phyloP scores from a whole-genome alignment of 2,113 vertebrate species.

The Indicator indicator region DNA sequence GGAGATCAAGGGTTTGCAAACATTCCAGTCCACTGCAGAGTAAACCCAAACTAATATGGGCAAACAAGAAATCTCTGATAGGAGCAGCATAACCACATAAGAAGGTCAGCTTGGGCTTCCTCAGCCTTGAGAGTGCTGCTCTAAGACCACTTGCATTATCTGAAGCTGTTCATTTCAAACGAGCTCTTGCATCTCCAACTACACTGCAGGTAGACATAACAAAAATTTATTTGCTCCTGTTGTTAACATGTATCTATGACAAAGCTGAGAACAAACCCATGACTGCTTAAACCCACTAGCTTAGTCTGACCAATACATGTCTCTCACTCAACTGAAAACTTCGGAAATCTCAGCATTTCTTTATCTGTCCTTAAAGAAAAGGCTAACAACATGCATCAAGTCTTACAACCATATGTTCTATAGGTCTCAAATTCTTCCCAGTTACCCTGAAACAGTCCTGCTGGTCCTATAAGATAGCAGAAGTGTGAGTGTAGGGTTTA shows the following conservation, averaged over 20 bases:
- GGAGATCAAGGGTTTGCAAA: neutral
- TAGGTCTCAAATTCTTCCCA: neutral
- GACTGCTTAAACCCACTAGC: neutral
- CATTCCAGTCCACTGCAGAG: neutral
- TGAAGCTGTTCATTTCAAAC: neutral
- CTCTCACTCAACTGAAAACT: neutral
- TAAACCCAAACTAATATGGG: neutral
- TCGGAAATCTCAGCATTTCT: neutral
- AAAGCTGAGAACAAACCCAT: neutral
- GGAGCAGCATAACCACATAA: fast-evolving
- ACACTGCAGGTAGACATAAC: neutral
- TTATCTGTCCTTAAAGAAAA: neutral
- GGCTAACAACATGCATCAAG: neutral
- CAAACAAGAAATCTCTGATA: neutral
- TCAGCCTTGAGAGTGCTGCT: neutral
- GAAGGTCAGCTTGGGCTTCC: neutral
- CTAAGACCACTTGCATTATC: neutral
- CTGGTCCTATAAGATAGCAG: neutral
- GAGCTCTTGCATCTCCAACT: neutral
- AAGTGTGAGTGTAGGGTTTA: neutral
- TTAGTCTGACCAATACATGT: neutral
- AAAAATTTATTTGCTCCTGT: neutral
- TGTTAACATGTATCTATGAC: neutral
- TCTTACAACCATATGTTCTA: neutral
- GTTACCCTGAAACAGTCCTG: neutral